Base-by-base conservation (phyloP, 2,113 vertebrate genomes). In the Podilymbus podiceps region DNA sequence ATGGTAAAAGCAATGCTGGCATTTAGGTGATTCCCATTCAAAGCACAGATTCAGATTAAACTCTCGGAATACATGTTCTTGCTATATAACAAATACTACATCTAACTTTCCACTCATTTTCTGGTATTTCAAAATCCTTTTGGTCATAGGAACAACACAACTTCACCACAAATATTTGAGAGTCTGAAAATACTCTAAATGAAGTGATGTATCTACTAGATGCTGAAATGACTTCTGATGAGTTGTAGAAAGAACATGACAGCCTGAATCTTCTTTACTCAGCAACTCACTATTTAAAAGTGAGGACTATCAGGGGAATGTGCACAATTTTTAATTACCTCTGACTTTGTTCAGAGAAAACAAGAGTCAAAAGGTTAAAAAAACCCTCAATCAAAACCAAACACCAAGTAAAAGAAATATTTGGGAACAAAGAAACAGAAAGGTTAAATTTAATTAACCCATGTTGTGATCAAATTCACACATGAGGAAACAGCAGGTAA, bases 371-470 rank as follows among this genome's bases (percentile, higher is more conserved):
- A 71, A 75, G 20, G 44, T 35, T 25, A 66, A 76, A 55, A 35
- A 28, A 12, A 4, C 42, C 33, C 60, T 2, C 23, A 62, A 46
- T 20, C 28, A 79, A 55, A 63, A 24, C 4, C 20, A 25, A 85
- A 46, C 1, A 6, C 33, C 31, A 84, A 90, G 40, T 80, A 89
- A 76, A 90, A 84, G 47, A 42, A 71, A 31, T 63, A 58, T 59
- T 31, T 77, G 50, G 27, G 35, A 85, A 58, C 28, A 78, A 87
- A 58, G 24, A 63, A 77, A 79, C 33, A 27, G 35, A 44, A 59
- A 75, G 55, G 80, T 85, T 85, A 68, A 66, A 80, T 73, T 59
- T 87, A 91, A 83, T 95, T 81, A 96, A 91, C 64, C 35, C 59
- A 12, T 72, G 23, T 44, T 85, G 38, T 49, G 73, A 72, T 87